Conservation (phyloP, 2,113 vertebrate species). For the crab-eating macaque (Macaca fascicularis) region DNA sequence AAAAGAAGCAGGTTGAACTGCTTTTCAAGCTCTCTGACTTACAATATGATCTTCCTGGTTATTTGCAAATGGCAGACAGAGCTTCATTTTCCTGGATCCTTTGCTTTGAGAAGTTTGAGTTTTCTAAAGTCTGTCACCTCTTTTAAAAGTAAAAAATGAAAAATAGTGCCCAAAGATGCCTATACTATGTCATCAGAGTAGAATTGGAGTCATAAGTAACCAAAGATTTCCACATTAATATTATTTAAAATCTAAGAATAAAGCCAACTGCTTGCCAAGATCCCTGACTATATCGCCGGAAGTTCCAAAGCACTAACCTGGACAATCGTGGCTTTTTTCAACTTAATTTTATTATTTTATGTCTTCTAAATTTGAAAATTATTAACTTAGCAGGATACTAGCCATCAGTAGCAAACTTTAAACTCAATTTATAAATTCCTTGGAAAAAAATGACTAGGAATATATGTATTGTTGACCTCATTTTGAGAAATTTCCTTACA, state of each 20-base stretch:
- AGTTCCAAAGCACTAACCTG: not conserved
- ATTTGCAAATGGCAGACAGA: not conserved
- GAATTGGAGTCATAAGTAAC: not conserved
- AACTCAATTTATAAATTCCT: not conserved
- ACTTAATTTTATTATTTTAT: not conserved
- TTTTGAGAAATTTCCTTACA: not conserved
- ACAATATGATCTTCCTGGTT: not conserved
- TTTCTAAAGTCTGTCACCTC: not conserved
- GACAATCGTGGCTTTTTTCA: not conserved
- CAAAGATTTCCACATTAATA: constrained; percentile 28
- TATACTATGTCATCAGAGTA: not conserved
- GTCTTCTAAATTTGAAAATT: constrained; percentile 3
- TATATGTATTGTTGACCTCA: not conserved
- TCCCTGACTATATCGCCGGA: not conserved
- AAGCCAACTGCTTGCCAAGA: not conserved
- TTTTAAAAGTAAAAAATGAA: constrained; percentile 20
- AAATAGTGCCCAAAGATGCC: not conserved
- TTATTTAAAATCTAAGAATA: not conserved
- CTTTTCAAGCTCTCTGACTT: not conserved
- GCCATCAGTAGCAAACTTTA: not conserved
- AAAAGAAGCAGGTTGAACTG: not conserved
- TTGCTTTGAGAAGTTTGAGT: not conserved
- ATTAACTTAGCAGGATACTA: not conserved
- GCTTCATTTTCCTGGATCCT: not conserved
- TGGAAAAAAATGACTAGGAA: not conserved